Evolutionary conservation across 2,113 vertebrate genomes (phyloP), one percentile per base, ranked within the genome.

Genomic region (Calyptomena viridis): DNA sequence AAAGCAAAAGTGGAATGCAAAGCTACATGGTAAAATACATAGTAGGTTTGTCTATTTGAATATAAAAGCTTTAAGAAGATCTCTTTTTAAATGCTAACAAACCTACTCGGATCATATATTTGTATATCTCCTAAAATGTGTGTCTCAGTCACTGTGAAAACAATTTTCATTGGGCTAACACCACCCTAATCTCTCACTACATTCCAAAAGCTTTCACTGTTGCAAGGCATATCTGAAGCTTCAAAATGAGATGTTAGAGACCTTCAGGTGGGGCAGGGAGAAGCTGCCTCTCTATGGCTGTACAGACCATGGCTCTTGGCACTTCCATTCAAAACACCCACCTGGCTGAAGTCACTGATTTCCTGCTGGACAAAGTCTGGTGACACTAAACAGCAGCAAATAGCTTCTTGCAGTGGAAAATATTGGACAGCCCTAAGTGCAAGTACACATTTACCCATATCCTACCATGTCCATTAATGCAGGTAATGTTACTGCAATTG

Each of bases 401-500:
- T 24, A 85, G 42, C 49, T 63, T 52, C 71, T 62, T 66, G 46
- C 28, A 28, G 46, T 5, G 47, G 53, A 66, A 93, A 91, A 58
- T 37, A 30, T 1, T 27, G 27, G 49, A 27, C 31, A 94, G 81
- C 69, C 31, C 53, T 30, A 49, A 60, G 71, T 42, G 81, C 12
- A 33, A 77, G 30, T 39, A 42, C 81, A 46, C 20, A 66, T 71
- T 37, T 39, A 85, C 58, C 69, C 84, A 91, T 84, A 93, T 91
- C 77, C 87, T 69, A 66, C 55, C 33, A 16, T 4, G 40, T 83
- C 81, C 71, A 79, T 66, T 87, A 95, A 66, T 22, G 23, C 49
- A 93, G 50, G 59, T 88, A 91, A 94, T 83, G 50, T 42, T 85
- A 23, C 58, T 62, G 87, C 89, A 90, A 88, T 96, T 91, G 93